Evolutionary conservation across 2,113 vertebrate species (phyloP), one percentile per base, ranked within the genome.

Genomic region (Sula dactylatra): DNA sequence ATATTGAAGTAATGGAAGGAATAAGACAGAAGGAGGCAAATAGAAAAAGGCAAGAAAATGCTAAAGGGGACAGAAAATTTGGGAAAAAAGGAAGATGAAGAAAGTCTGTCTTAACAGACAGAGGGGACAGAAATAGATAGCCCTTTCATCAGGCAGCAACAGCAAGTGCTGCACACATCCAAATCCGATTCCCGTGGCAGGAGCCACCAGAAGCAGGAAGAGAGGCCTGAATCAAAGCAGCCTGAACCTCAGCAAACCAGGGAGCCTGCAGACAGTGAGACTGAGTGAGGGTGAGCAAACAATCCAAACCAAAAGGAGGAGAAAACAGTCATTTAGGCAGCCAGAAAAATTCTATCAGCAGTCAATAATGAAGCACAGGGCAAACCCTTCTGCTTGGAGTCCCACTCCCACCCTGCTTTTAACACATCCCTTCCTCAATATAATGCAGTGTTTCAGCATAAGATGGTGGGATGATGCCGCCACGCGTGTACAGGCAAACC

Each of bases 81-180:
- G 54, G 78, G 67, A 7, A 67, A 81, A 82, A 71, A 66, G 38
- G 42, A 85, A 74, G 50, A 88, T 58, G 36, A 90, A 61, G 82
- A 85, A 80, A 88, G 93, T 76, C 29, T 81, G 10, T 81, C 50
- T 71, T 80, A 90, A 94, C 83, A 78, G 65, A 84, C 14, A 94
- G 69, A 94, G 44, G 49, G 22, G 50, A 83, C 71, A 66, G 72
- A 97, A 97, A 92, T 56, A 95, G 55, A 92, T 56, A 96, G 55
- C 18, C 47, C 36, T 81, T 91, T 91, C 67, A 84, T 62, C 56
- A 81, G 90, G 55, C 59, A 55, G 59, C 1, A 2, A 38, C 38
- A 78, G 58, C 44, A 80, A 79, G 49, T 4, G 5, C 70, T 56
- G 79, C 42, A 76, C 26, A 44, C 42, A 69, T 83, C 93, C 74